Base-by-base conservation (phyloP, 2,797 vertebrate species). In the Acridotheres tristis region DNA sequence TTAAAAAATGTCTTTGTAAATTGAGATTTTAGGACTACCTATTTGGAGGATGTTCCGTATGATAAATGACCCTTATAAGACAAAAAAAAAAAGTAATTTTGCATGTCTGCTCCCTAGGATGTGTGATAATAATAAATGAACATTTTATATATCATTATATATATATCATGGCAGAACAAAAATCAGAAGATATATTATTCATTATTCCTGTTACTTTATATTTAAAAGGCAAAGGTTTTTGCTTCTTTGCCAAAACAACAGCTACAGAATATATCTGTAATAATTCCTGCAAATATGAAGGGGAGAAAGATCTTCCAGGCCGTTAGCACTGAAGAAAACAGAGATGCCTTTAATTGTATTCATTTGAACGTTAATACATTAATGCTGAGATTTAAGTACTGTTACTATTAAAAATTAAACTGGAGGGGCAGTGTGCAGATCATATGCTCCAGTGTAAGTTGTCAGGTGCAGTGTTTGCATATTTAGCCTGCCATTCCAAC, bases 151-250 rank as follows among this genome's bases (percentile, higher is more conserved):
- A 96, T 94, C 96, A 89, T 96, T 93, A 92, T 94, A 96, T 94
- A 96, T 96, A 96, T 94, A 92, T 96, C 96, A 81, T 91, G 91
- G 92, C 92, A 96, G 95, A 94, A 92, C 89, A 94, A 94, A 95
- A 96, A 96, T 92, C 95, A 94, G 86, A 95, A 96, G 94, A 96
- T 96, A 82, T 96, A 96, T 97, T 97, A 97, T 96, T 97, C 95
- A 96, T 96, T 88, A 97, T 94, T 96, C 90, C 86, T 75, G 92
- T 97, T 97, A 95, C 96, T 97, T 97, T 94, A 95, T 96, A 94
- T 96, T 93, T 97, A 96, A 96, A 96, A 97, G 95, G 95, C 96
- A 97, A 97, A 97, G 94, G 48, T 92, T 96, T 97, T 97, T 94
- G 86, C 94, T 96, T 59, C 95, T 96, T 96, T 90, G 81, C 91